A percentile compares a stretch with the other conserved stretches of the same genome.
These are phyloP conservation scores for Catharus ustulatus DNA, from an alignment of 2,797 vertebrate genomes.

Conservation along the genomic window DNA sequence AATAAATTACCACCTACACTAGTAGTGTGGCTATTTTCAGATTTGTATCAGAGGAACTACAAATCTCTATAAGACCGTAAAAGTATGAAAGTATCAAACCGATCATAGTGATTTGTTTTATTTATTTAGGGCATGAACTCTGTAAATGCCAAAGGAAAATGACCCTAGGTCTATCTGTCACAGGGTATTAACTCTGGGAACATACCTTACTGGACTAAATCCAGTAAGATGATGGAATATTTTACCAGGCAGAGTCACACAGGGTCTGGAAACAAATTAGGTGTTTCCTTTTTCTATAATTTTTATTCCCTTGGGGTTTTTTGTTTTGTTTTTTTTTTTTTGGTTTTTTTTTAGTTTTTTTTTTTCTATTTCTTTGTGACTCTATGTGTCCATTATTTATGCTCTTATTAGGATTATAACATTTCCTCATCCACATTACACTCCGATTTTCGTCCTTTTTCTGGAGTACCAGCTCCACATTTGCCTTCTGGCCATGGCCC, in stretches of 20 bases:
- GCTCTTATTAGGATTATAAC: not conserved
- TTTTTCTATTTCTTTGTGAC: accelerated
- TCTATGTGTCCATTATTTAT: not conserved
- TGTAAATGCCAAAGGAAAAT: not conserved
- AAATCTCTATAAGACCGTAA: not conserved
- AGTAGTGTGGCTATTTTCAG: not conserved
- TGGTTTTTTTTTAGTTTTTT: no score
- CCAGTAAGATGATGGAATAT: not conserved
- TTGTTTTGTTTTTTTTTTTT: no score
- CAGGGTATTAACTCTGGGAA: not conserved
- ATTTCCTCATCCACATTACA: not conserved
- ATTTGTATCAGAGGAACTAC: not conserved
- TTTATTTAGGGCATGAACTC: not conserved
- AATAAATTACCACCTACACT: not conserved
- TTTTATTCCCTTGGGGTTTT: not conserved
- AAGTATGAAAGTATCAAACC: not conserved
- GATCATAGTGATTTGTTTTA: not conserved
- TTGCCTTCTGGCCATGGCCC: not conserved
- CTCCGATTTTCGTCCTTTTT: not conserved
- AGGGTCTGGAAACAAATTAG: not conserved
- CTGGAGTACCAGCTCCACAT: not conserved
- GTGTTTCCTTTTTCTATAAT: not conserved
- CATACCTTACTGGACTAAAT: not conserved
- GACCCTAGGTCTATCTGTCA: not conserved
- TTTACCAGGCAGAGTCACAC: not conserved